A percentile compares a stretch with the other conserved stretches of the same genome.
Conservation (phyloP, 2,888 invertebrate species). For the Xestia rhomboidea region DNA sequence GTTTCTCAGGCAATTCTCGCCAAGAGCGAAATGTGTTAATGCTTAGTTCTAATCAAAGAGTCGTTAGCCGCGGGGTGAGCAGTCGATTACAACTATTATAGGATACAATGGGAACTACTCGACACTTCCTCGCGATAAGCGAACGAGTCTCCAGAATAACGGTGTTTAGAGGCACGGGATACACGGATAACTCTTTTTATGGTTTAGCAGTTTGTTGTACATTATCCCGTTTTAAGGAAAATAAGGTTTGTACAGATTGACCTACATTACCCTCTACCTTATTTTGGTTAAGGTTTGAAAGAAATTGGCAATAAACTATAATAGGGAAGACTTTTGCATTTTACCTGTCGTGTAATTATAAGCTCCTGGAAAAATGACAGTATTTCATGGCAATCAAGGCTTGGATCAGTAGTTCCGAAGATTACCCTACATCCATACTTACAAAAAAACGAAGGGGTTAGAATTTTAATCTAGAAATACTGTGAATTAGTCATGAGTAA, state of each 20-base stretch:
- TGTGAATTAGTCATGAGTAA: background rate
- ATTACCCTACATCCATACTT: too few relatives aligned
- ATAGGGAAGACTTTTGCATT: background rate
- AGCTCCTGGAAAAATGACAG: background rate
- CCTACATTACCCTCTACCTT: conserved; percentile 47
- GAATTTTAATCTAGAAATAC: too few relatives aligned
- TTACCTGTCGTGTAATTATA: background rate
- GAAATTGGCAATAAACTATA: conserved; percentile 31
- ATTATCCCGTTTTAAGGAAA: conserved; percentile 46
- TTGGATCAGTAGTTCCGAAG: too few relatives aligned
- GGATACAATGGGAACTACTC: conserved; percentile 77
- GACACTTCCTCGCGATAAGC: conserved; percentile 81
- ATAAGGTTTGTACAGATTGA: conserved; percentile 24
- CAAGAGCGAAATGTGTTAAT: conserved; percentile 76
- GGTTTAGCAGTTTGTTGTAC: conserved; percentile 35
- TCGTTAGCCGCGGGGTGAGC: conserved; percentile 80
- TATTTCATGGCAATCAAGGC: background rate
- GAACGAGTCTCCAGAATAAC: conserved; percentile 48
- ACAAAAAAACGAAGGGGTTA: too few relatives aligned
- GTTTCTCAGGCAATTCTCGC: conserved; percentile 62
- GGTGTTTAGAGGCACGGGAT: conserved; percentile 50
- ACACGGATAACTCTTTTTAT: conserved; percentile 56
- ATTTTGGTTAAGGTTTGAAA: conserved; percentile 17
- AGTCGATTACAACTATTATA: conserved; percentile 84
- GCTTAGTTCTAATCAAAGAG: conserved; percentile 84